These are phyloP conservation scores for Hirtodrosophila cameraria DNA, from an alignment of 2,888 invertebrate species.

Conservation along the genomic window DNA sequence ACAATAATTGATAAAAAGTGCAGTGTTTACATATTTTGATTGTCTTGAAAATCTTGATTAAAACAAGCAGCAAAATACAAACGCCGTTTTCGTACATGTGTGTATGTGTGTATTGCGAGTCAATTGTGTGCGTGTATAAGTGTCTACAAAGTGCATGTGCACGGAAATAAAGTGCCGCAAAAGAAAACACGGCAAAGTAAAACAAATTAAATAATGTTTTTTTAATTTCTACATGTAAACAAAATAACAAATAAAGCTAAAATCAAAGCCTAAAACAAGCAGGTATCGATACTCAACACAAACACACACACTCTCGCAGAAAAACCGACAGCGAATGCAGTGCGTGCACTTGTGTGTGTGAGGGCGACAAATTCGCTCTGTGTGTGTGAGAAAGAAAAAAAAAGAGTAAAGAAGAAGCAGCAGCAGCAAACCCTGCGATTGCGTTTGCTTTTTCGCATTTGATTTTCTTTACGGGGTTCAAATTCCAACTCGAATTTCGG, in stretches of 20 bases:
- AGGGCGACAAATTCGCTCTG: constrained; percentile 58
- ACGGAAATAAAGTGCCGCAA: constrained; percentile 60
- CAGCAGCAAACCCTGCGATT: constrained; percentile 46
- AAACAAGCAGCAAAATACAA: constrained; percentile 37
- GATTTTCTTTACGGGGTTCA: constrained; percentile 72
- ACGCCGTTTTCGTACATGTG: constrained; percentile 29
- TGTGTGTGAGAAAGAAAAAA: constrained; percentile 9
- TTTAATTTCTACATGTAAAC: constrained; percentile 1
- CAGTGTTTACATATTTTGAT: constrained; percentile 13
- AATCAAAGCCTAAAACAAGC: constrained; percentile 24
- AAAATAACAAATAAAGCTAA: constrained; percentile 14
- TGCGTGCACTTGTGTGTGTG: constrained; percentile 59
- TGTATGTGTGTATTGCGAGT: constrained; percentile 17
- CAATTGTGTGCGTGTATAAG: constrained; percentile 28
- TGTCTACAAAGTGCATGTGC: constrained; percentile 64
- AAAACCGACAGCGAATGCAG: constrained; percentile 57
- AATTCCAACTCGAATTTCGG: constrained; percentile 71
- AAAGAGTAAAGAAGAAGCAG: constrained; percentile 33
- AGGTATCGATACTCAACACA: constrained; percentile 26
- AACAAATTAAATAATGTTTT: constrained; percentile 23
- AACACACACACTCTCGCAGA: constrained; percentile 12
- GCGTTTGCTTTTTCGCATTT: constrained; percentile 58
- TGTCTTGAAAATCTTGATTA: constrained; percentile 4
- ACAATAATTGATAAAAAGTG: constrained; percentile 10
- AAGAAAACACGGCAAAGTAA: constrained; percentile 20